Conservation (phyloP, 2,113 vertebrate species). For the Gymnogyps californianus region DNA sequence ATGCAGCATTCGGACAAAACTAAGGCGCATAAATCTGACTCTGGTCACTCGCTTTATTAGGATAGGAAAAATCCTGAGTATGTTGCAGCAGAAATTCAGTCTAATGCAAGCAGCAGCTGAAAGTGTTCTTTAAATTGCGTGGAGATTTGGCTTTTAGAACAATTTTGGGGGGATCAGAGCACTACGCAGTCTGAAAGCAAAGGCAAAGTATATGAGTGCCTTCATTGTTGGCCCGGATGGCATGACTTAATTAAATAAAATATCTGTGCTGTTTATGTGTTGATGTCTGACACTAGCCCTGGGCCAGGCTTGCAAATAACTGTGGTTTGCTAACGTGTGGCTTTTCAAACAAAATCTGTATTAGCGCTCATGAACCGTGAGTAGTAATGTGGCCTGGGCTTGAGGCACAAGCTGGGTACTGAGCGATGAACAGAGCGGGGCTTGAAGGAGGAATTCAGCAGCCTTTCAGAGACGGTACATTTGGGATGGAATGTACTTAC, state of each 20-base stretch:
- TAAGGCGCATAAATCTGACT: slow-evolving; percentile 32
- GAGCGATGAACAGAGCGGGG: neutral
- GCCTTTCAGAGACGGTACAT: neutral
- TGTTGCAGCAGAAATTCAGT: slow-evolving; percentile 29
- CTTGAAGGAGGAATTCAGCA: neutral
- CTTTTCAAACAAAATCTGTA: slow-evolving; percentile 51
- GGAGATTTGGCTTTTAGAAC: slow-evolving; percentile 1
- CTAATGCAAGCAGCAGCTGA: slow-evolving; percentile 44
- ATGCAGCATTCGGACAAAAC: neutral
- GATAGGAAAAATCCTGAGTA: slow-evolving; percentile 20
- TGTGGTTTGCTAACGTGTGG: slow-evolving; percentile 61
- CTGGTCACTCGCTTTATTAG: slow-evolving; percentile 7
- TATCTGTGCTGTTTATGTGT: slow-evolving; percentile 50
- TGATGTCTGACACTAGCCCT: slow-evolving; percentile 57
- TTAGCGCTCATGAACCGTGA: neutral
- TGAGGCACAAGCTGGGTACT: slow-evolving; percentile 36
- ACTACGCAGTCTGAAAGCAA: neutral
- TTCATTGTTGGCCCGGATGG: slow-evolving; percentile 60
- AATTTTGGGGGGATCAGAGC: neutral
- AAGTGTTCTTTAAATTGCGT: neutral
- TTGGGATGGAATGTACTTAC: neutral
- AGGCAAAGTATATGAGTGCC: slow-evolving; percentile 21
- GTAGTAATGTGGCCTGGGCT: slow-evolving; percentile 6
- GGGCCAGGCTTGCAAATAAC: slow-evolving; percentile 59
- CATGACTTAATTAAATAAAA: slow-evolving; percentile 61